These are phyloP conservation scores for Thelaira solivaga DNA, from an alignment of 2,888 invertebrate species.

Conservation along the genomic window DNA sequence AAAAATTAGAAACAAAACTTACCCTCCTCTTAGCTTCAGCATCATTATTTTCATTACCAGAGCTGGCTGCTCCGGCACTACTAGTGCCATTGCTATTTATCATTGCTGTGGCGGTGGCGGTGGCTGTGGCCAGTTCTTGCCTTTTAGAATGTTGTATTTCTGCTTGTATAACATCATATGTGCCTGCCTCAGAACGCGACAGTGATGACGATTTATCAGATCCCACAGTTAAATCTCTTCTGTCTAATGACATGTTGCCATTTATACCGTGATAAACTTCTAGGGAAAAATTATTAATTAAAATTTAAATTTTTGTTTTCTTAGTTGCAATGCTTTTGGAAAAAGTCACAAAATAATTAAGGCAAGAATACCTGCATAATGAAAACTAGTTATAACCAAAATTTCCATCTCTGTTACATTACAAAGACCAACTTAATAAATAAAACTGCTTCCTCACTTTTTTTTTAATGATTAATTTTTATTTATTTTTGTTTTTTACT, in stretches of 20 bases:
- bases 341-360: no score
- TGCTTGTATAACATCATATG: slow-evolving; percentile 76
- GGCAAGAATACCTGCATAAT: no score
- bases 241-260: slow-evolving; percentile 77
- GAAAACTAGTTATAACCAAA: no score
- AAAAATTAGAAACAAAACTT: slow-evolving; percentile 36
- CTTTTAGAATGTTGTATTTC: slow-evolving; percentile 75
- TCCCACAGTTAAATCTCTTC: slow-evolving; percentile 75
- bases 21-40: slow-evolving; percentile 74
- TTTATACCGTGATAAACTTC: slow-evolving; percentile 77
- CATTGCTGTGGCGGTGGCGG: no score
- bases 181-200: slow-evolving; percentile 76
- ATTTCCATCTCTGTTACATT: no score
- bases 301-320: no score
- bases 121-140: slow-evolving; percentile 71
- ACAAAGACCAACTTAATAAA: neutral
- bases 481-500: slow-evolving; percentile 68
- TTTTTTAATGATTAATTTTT: slow-evolving; percentile 71
- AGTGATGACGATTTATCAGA: slow-evolving; percentile 77
- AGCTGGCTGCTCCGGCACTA: slow-evolving; percentile 17
- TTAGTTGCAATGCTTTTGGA: no score
- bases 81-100: slow-evolving; percentile 67
- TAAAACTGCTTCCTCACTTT: neutral
- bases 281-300: slow-evolving; percentile 53
- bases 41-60: slow-evolving; percentile 68